Evolutionary conservation across 2,113 vertebrate genomes (phyloP), one percentile per base, ranked within the genome.

Genomic region (Pseudorasbora parva): DNA sequence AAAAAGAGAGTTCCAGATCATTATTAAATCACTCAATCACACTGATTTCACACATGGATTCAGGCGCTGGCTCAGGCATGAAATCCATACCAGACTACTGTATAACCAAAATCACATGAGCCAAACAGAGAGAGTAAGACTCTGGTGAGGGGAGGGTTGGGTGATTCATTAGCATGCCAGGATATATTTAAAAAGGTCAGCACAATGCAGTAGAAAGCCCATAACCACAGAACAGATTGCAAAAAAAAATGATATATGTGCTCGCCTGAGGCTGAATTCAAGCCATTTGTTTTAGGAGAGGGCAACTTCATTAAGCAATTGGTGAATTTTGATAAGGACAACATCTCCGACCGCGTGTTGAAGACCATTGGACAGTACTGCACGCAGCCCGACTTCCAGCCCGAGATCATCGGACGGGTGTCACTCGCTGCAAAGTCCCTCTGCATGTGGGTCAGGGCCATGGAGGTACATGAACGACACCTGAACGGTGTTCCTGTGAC

Each of bases 371-470:
- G 94, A 1, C 92, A 93, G 62, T 97, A 95, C 92, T 97, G 96
- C 83, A 93, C 88, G 5, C 94, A 95, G 88, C 89, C 90, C 0
- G 95, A 97, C 91, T 98, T 98, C 91, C 93, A 95, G 82, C 94
- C 97, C 0, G 96, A 97, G 9, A 95, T 95, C 88, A 96, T 96
- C 0, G 96, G 97, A 51, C 92, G 95, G 0, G 96, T 98, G 6
- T 97, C 96, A 0, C 90, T 95, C 2, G 97, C 96, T 0, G 96
- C 97, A 64, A 96, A 95, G 82, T 97, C 96, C 25, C 95, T 98
- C 51, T 97, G 96, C 88, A 97, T 98, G 96, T 98, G 97, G 97
- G 96, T 97, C 74, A 93, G 95, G 76, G 96, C 96, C 86, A 97
- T 98, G 95, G 96, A 97, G 95, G 97, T 97, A 77, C 41, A 47